phyloP scores from a whole-genome alignment of 2,113 vertebrate species.

The Rallus limicola region DNA sequence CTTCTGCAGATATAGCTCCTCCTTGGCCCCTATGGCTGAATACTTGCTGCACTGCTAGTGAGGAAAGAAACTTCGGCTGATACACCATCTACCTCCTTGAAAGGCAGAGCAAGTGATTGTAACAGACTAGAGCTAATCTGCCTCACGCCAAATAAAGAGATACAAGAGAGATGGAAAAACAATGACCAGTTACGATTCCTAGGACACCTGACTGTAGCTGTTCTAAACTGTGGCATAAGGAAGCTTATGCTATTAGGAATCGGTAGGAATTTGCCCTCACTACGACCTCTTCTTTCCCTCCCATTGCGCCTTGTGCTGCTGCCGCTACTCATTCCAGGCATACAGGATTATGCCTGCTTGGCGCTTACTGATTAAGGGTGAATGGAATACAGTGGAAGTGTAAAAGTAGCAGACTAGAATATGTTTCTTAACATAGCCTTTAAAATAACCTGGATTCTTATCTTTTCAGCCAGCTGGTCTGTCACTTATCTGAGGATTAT shows the following conservation, averaged over 20 bases:
- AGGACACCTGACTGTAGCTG: background rate
- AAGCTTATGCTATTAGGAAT: background rate
- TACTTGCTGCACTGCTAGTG: background rate
- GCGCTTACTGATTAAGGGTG: background rate
- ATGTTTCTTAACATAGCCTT: background rate
- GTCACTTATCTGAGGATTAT: background rate
- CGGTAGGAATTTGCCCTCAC: background rate
- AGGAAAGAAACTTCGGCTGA: background rate
- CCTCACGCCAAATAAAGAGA: background rate
- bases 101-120: background rate
- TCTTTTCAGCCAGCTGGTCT: background rate
- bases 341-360: background rate
- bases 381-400: rapidly evolving
- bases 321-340: background rate
- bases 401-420: background rate
- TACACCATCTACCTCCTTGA: background rate
- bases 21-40: background rate
- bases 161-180: background rate
- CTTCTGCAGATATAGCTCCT: background rate
- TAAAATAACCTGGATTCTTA: background rate
- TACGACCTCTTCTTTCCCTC: background rate
- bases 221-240: background rate
- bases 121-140: background rate
- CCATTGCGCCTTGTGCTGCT: background rate
- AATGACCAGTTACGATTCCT: background rate